phyloP scores from a whole-genome alignment of 2,797 vertebrate species.

The Myripristis murdjan region DNA sequence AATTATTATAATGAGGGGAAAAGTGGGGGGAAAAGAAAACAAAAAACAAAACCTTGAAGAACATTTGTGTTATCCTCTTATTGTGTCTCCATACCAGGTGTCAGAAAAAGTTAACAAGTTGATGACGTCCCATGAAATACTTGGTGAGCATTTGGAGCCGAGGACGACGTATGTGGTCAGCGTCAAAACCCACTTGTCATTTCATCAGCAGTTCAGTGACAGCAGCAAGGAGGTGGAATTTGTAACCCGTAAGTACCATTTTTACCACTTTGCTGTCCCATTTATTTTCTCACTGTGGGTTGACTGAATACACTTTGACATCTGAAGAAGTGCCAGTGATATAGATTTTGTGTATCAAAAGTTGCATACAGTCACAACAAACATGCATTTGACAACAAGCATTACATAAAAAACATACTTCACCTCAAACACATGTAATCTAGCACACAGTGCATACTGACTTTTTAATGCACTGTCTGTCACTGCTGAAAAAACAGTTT shows the following conservation, averaged over 20 bases:
- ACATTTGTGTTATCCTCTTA: neutral
- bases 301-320: too few relatives aligned
- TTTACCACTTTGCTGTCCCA: neutral
- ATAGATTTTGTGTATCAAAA: neutral
- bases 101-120: accelerated
- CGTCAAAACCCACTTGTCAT: accelerated
- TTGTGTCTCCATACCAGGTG: conserved; percentile 20
- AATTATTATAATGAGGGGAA: too few relatives aligned
- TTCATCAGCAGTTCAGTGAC: conserved; percentile 28
- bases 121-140: conserved; percentile 1
- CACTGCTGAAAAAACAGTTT: too few relatives aligned
- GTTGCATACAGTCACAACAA: too few relatives aligned
- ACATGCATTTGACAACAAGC: too few relatives aligned
- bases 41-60: too few relatives aligned
- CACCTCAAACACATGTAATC: too few relatives aligned
- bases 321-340: neutral
- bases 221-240: conserved; percentile 40
- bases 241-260: conserved; percentile 57
- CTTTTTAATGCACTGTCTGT: too few relatives aligned
- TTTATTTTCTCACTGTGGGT: neutral
- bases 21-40: too few relatives aligned
- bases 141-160: neutral
- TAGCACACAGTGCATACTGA: too few relatives aligned
- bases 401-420: too few relatives aligned
- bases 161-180: conserved; percentile 60